phyloP scores from a whole-genome alignment of 2,113 vertebrate species.

The Campylomormyrus numenius region DNA sequence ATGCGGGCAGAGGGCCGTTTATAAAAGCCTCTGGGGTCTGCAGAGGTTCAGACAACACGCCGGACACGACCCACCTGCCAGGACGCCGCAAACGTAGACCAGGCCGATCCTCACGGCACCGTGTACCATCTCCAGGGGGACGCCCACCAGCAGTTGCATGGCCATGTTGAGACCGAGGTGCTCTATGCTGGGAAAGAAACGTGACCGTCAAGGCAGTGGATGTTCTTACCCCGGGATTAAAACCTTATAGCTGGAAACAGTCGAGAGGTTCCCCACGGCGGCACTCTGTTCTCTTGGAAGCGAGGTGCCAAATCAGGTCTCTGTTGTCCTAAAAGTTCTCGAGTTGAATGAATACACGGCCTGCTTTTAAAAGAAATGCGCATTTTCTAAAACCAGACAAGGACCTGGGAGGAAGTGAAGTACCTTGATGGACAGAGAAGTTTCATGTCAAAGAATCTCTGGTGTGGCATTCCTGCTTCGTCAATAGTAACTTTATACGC shows the following conservation, averaged over 20 bases:
- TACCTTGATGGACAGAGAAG: not conserved
- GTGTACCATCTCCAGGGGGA: constrained; percentile 96
- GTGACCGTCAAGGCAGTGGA: constrained; percentile 23
- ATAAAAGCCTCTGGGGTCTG: not conserved
- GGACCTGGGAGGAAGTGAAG: not conserved
- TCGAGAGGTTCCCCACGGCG: not conserved
- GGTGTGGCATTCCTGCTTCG: not conserved
- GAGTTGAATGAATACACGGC: not conserved
- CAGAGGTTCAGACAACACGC: not conserved
- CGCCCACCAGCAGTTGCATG: constrained; percentile 91
- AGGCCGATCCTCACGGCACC: constrained; percentile 85
- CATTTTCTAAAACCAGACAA: not conserved
- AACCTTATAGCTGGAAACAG: not conserved
- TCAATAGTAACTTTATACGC: constrained; percentile 18
- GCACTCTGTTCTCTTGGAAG: not conserved
- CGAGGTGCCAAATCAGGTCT: not conserved
- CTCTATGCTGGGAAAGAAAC: constrained; percentile 76
- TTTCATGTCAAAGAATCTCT: constrained; percentile 1
- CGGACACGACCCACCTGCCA: constrained; percentile 72
- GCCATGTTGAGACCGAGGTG: constrained; percentile 90
- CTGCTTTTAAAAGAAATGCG: not conserved
- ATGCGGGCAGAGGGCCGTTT: not conserved
- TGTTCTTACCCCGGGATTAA: not conserved
- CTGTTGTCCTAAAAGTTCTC: not conserved
- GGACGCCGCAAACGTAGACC: constrained; percentile 84